Percentiles rank a stretch among this genome's conserved stretches.
Conservation (phyloP, 2,797 vertebrate species). For the Gambusia yucatana region DNA sequence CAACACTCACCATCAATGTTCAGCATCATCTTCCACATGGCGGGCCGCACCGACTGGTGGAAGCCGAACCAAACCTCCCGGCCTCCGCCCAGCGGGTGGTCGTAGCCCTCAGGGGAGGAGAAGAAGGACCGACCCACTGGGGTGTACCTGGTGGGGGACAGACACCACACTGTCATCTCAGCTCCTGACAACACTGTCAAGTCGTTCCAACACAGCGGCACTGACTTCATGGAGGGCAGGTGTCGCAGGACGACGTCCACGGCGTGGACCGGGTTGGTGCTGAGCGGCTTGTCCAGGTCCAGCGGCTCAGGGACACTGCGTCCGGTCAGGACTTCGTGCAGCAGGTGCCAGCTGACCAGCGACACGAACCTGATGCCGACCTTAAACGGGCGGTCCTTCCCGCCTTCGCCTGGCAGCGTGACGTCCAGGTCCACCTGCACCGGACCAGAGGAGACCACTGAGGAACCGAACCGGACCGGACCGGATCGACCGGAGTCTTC, state of each 20-base stretch:
- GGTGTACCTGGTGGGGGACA: constrained; percentile 85
- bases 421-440: constrained; percentile 95
- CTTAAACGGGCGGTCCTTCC: constrained; percentile 97
- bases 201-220: neutral
- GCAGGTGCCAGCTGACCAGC: constrained; percentile 96
- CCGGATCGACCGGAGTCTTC: neutral
- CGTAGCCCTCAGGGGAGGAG: constrained; percentile 96
- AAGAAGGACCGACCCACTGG: constrained; percentile 98
- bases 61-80: constrained; percentile 99
- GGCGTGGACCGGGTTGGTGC: constrained; percentile 97
- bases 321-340: constrained; percentile 95
- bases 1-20: constrained; percentile 94
- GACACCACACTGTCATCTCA: neutral
- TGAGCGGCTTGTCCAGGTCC: constrained; percentile 97
- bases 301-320: constrained; percentile 87
- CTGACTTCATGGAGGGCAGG: constrained; percentile 98
- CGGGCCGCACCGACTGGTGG: constrained; percentile 96
- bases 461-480: neutral
- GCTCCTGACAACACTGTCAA: neutral
- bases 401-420: constrained; percentile 95
- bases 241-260: constrained; percentile 97
- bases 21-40: constrained; percentile 99
- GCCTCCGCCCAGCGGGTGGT: constrained; percentile 96
- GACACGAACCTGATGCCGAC: constrained; percentile 96
- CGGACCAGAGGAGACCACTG: neutral